Base-by-base conservation (phyloP, 1,140 invertebrate genomes). In the Probaryconus sp. region DNA sequence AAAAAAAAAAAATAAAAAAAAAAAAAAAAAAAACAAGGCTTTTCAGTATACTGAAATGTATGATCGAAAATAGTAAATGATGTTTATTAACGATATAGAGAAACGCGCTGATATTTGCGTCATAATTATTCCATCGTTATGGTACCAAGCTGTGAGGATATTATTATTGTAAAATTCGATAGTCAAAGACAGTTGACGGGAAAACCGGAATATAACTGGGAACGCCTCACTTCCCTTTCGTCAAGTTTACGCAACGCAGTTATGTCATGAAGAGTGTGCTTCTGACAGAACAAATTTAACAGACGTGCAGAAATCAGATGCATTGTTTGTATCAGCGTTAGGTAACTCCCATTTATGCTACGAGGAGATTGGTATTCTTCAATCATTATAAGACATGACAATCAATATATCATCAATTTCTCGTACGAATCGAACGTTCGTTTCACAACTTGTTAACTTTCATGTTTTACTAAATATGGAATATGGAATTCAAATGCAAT, bases 261-360 rank as follows among this genome's bases (percentile, higher is more conserved):
- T 86, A 85, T 79, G 78, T 85, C 84, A 85, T 75, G 80, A 64
- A 31, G 35, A 65, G 78, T 17, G 77, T 87, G 85, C 50, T 42
- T 65, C 76, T 86, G 85, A 87, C 85, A 85, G 80, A 73, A 78
- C 64, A 63, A 82, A 81, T 86, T 84, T 83, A 83, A 83, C 78
- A 47, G 82, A 79, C 80, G 69, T 68, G 53, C 77, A 81, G 79
- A 73, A 83, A 80, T 83, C 81, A 81, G 78, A 78, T 55, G 64
- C 77, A 83, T 85, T 81, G 81, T 83, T 80, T 82, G 78, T 65
- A 75, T 69, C 43, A 38, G 42, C 10, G 76, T 82, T 81, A 79
- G 76, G 75, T 79, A 82, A 83, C 76, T 76, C 73, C 56, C 56
- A 68, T 79, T 79, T 58, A 53, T 31, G 21, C 18, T 40, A 28